Conservation (phyloP, 2,797 vertebrate genomes). For the Pipistrellus kuhlii region DNA sequence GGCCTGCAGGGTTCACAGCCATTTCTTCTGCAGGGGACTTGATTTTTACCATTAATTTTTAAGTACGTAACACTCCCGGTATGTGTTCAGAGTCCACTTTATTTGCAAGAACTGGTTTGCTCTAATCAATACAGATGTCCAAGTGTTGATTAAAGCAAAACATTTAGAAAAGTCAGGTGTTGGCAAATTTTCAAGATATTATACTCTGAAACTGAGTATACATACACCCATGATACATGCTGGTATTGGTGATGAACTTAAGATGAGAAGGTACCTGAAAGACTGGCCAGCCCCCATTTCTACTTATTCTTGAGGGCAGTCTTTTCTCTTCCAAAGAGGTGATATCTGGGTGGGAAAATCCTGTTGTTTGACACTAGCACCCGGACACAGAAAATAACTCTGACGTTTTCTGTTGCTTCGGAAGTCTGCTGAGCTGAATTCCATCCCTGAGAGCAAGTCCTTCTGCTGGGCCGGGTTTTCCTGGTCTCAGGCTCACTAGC, state of each 20-base stretch:
- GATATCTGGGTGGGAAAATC: conserved; percentile 52
- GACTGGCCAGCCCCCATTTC: background rate
- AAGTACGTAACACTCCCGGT: conserved; percentile 50
- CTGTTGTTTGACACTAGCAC: conserved; percentile 33
- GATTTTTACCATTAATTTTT: conserved; percentile 79
- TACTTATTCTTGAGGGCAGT: background rate
- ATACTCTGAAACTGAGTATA: too few species aligned
- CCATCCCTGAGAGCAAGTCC: background rate
- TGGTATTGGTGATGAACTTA: conserved; percentile 4
- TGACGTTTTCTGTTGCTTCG: conserved; percentile 66
- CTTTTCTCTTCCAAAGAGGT: conserved; percentile 42
- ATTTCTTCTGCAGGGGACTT: conserved; percentile 80
- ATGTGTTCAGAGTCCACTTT: conserved; percentile 66
- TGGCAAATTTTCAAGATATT: conserved; percentile 29
- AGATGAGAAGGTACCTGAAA: conserved; percentile 41
- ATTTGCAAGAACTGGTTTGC: conserved; percentile 71
- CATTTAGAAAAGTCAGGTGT: conserved; percentile 23
- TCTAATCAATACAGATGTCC: conserved; percentile 70
- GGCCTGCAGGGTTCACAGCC: conserved; percentile 81
- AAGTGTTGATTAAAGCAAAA: conserved; percentile 64
- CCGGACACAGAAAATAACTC: background rate
- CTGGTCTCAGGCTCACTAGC: conserved; percentile 63
- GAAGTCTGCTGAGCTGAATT: conserved; percentile 8
- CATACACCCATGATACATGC: background rate
- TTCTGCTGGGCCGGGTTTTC: conserved; percentile 70